Evolutionary conservation across 2,888 invertebrate genomes (phyloP), one percentile per base, ranked within the genome.

Genomic region (Didymodactylos carnosus): DNA sequence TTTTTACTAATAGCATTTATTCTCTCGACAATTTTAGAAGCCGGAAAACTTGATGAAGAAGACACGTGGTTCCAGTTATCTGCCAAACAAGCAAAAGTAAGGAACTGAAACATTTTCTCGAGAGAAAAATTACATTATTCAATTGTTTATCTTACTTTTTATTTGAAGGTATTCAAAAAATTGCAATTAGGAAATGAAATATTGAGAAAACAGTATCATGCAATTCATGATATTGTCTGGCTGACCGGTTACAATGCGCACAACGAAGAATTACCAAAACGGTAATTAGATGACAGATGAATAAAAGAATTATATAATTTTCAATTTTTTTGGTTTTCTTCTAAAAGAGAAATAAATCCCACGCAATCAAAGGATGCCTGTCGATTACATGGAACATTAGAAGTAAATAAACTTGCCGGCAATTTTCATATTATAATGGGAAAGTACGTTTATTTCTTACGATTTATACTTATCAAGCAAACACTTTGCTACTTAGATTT

Each of bases 371-470:
- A 88, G 71, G 90, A 94, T 83, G 92, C 94, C 0, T 97, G 97
- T 81, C 87, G 94, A 73, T 86, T 97, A 27, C 88, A 91, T 81
- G 97, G 95, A 6, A 81, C 82, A 16, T 77, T 84, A 39, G 88
- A 88, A 76, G 87, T 97, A n/a, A 93, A 93, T 82, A 97, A 94
- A 87, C 92, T 89, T 5, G 90, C 94, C 35, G 95, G 95, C 40
- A 94, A 94, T 82, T 91, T 95, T 80, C 94, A 95, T 81, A 88
- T 95, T 73, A 92, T 92, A 14, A 90, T 91, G 71, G 94, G 94
- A 40, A 93, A 91, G 84, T 83, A 79, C 80, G 81, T 79, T 43
- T 49, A 10, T 11, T 7, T 75, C 27, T 41, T 46, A 69, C 2
- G 39, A 14, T 51, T 19, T 43, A 35, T 71, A 25, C 43, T 51